Evolutionary conservation across 1,140 invertebrate genomes (phyloP).

Genomic region (Hypothenemus hampei): DNA sequence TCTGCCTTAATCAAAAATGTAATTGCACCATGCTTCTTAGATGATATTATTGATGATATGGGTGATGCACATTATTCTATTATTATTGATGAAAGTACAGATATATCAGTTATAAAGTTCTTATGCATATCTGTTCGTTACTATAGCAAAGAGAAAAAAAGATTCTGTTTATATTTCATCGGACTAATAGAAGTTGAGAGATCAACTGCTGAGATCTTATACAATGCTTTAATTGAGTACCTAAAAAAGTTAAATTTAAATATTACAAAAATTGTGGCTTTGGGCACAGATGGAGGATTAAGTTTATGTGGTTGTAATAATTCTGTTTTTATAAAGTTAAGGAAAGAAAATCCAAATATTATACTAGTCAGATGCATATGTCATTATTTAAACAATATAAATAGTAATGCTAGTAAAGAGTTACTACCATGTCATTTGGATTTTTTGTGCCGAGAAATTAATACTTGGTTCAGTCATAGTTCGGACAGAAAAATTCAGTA

Average conservation of each 20-base stretch:
- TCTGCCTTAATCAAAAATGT: slow-evolving; percentile 2
- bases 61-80: not conserved
- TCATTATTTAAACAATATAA: not conserved
- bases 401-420: not conserved
- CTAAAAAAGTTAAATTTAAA: not conserved
- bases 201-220: not conserved
- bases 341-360: not conserved
- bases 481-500: not conserved
- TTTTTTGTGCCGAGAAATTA: not conserved
- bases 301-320: slow-evolving; percentile 1
- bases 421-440: not conserved
- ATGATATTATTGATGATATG: not conserved
- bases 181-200: not conserved
- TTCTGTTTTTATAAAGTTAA: not conserved
- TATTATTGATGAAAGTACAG: slow-evolving; percentile 6
- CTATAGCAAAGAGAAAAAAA: not conserved
- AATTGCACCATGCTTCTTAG: not conserved
- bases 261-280: not conserved
- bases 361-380: not conserved
- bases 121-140: slow-evolving; percentile 2
- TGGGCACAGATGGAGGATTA: not conserved
- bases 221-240: not conserved
- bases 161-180: not conserved
- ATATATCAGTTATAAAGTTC: not conserved
- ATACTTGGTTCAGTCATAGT: not conserved